phyloP scores from a whole-genome alignment of 2,888 invertebrate species.

The Mongoloraphidia duomilia region DNA sequence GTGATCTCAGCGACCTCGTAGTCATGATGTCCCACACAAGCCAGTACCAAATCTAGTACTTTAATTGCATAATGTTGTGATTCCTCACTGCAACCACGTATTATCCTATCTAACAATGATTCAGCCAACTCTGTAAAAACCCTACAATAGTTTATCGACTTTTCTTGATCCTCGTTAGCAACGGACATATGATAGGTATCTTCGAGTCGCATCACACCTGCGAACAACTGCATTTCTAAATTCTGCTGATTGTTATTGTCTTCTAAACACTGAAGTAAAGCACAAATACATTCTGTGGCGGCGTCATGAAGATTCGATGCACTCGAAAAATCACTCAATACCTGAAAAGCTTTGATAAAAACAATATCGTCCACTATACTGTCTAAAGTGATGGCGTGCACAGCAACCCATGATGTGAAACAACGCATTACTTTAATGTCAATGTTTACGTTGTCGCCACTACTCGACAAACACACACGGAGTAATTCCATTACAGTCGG shows the following conservation, averaged over 20 bases:
- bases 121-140: constrained; percentile 92
- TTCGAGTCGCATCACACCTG: constrained; percentile 65
- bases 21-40: constrained; percentile 92
- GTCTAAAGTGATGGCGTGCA: constrained; percentile 64
- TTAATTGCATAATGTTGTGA: constrained; percentile 62
- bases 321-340: constrained; percentile 45
- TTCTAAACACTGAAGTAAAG: constrained; percentile 69
- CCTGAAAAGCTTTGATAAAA: constrained; percentile 55
- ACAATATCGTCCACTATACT: constrained; percentile 60
- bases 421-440: constrained; percentile 66
- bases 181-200: constrained; percentile 82
- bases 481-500: constrained; percentile 66
- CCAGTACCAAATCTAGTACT: constrained; percentile 75
- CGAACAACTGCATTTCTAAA: constrained; percentile 67
- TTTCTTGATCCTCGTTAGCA: constrained; percentile 86
- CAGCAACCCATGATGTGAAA: constrained; percentile 82
- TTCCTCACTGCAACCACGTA: constrained; percentile 43
- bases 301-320: constrained; percentile 65
- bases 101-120: constrained; percentile 73
- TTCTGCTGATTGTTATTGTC: constrained; percentile 56
- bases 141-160: constrained; percentile 84
- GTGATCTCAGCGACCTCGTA: constrained; percentile 91
- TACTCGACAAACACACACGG: constrained; percentile 55
- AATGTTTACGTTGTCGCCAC: constrained; percentile 48
- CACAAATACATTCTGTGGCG: constrained; percentile 81